Evolutionary conservation across 1,140 invertebrate genomes (phyloP).

Genomic region (Aleiodes sp.): DNA sequence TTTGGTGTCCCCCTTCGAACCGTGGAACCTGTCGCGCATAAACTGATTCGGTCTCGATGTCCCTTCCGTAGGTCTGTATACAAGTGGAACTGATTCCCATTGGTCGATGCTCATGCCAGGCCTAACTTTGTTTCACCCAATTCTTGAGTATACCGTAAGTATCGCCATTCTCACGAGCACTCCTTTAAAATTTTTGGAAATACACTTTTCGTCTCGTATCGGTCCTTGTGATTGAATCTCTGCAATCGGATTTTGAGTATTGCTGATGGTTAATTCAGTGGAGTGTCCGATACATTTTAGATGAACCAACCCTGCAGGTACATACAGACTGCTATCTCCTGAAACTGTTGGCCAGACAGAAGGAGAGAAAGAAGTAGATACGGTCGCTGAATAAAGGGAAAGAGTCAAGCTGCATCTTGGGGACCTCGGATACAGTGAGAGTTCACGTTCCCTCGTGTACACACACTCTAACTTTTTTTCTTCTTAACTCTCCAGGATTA

Average conservation of each 20-base stretch:
- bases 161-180: too few species aligned
- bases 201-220: too few species aligned
- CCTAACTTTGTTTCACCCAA: constrained; percentile 22
- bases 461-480: constrained; percentile 8
- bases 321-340: too few species aligned
- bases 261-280: too few species aligned
- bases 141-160: constrained; percentile 15
- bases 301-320: too few species aligned
- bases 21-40: constrained; percentile 60
- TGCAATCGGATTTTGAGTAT: too few species aligned
- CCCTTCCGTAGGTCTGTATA: constrained; percentile 40
- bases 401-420: not conserved
- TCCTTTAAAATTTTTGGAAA: too few species aligned
- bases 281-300: too few species aligned
- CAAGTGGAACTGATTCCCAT: constrained; percentile 39
- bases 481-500: constrained; percentile 42
- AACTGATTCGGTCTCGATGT: constrained; percentile 59
- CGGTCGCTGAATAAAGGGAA: not conserved
- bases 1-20: constrained; percentile 23
- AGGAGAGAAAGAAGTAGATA: not conserved
- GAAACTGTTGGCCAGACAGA: not conserved
- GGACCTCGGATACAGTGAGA: constrained; percentile 44
- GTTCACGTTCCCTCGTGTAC: constrained; percentile 54
- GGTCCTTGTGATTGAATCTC: too few species aligned
- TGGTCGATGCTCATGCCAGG: constrained; percentile 41